A percentile compares a stretch with the other conserved stretches of the same genome.
phyloP scores from a whole-genome alignment of 2,797 vertebrate genomes.

The Hylomyscus alleni region DNA sequence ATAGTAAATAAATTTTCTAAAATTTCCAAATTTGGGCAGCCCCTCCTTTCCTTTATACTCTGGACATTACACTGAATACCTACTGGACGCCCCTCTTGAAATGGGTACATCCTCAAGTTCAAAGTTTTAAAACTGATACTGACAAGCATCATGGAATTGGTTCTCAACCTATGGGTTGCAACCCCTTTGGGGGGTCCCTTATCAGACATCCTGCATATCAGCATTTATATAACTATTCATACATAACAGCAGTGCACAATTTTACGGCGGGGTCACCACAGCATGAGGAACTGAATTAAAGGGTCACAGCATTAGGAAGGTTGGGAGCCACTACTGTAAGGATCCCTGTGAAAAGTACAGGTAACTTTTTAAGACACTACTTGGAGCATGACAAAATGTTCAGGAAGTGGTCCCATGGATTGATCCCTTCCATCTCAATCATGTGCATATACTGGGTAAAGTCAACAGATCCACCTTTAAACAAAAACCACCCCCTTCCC shows the following conservation, averaged over 20 bases:
- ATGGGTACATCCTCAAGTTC: background rate
- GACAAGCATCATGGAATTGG: fast-evolving
- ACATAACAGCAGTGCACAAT: too few species aligned
- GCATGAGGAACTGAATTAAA: too few species aligned
- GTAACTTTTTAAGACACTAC: background rate
- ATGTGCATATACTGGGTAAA: background rate
- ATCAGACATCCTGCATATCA: too few species aligned
- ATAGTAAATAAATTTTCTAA: background rate
- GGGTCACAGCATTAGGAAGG: background rate
- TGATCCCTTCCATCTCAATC: background rate
- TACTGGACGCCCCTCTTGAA: background rate
- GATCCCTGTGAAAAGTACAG: too few species aligned
- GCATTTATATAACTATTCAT: too few species aligned
- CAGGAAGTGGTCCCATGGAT: background rate
- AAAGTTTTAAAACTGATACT: background rate
- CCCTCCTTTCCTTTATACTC: background rate
- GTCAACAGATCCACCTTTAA: background rate
- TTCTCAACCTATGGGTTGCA: background rate
- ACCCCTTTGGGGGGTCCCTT: too few species aligned
- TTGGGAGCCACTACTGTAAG: too few species aligned
- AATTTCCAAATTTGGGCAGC: background rate
- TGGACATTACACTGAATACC: background rate
- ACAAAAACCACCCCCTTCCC: background rate
- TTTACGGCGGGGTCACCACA: background rate
- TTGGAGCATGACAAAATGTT: background rate